Evolutionary conservation across 2,797 vertebrate genomes (phyloP).

Genomic region (Capromys pilorides): DNA sequence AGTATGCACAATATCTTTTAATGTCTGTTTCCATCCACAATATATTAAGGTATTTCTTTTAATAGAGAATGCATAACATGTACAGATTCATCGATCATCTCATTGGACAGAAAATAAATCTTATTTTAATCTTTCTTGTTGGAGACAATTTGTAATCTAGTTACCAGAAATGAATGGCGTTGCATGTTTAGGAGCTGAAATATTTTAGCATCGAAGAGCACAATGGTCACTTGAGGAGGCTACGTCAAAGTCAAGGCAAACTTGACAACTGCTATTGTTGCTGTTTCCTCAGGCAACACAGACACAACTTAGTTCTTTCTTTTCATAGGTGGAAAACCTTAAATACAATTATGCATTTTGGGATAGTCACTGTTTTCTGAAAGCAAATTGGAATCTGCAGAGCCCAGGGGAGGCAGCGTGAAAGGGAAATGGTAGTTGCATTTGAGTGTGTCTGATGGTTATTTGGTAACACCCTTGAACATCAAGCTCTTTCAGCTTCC

Average conservation of each 20-base stretch:
- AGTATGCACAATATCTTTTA: background rate
- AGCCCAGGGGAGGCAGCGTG: background rate
- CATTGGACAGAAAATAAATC: background rate
- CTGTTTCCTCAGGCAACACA: background rate
- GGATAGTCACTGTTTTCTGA: background rate
- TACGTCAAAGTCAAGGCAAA: background rate
- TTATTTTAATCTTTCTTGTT: background rate
- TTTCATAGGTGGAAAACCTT: background rate
- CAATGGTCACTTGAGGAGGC: background rate
- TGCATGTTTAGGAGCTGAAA: background rate
- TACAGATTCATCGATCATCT: background rate
- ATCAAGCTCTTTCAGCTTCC: background rate
- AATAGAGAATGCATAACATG: background rate
- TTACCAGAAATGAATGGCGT: background rate
- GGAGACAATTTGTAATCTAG: background rate
- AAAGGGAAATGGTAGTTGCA: background rate
- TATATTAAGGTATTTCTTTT: slow-evolving; percentile 1
- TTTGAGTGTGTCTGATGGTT: background rate
- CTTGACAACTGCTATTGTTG: background rate
- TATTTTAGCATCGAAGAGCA: background rate
- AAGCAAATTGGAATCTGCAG: background rate
- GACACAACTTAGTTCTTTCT: background rate
- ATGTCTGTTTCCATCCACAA: background rate
- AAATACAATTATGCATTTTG: background rate
- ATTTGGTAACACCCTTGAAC: background rate